Evolutionary conservation across 2,113 vertebrate species (phyloP).

Genomic region (Daboia siamensis): DNA sequence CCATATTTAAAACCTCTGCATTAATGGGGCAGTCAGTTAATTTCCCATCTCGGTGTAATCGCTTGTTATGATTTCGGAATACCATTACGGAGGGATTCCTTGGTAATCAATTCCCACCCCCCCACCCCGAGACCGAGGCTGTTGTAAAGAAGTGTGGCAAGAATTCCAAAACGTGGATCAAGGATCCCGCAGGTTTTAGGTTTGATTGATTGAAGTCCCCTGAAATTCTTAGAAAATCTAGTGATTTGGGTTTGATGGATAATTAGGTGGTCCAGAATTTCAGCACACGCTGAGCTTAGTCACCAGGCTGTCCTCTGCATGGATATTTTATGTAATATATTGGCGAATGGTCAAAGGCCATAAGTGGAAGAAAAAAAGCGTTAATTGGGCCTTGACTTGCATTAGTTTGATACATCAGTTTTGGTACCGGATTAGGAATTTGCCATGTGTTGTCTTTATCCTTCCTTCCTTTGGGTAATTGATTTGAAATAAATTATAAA

Average conservation of each 20-base stretch:
- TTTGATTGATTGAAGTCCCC: constrained; percentile 17
- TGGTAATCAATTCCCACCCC: not conserved
- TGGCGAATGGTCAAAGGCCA: not conserved
- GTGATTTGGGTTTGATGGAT: not conserved
- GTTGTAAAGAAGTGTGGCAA: not conserved
- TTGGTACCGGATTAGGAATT: constrained; percentile 41
- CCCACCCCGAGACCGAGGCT: not conserved
- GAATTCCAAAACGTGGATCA: not conserved
- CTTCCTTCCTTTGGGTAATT: not conserved
- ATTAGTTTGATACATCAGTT: constrained; percentile 15
- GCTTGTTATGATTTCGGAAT: not conserved
- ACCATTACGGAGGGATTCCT: not conserved
- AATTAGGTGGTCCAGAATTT: not conserved
- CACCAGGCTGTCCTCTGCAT: not conserved
- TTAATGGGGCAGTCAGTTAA: not conserved
- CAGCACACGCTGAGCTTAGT: not conserved
- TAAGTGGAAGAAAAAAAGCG: not conserved
- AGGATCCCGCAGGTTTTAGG: not conserved
- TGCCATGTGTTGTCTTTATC: not conserved
- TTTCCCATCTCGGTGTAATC: not conserved
- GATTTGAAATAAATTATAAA: constrained; percentile 29
- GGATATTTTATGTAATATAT: not conserved
- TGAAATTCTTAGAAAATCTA: not conserved
- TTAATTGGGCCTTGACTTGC: not conserved
- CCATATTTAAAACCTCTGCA: not conserved